phyloP scores from a whole-genome alignment of 1,140 invertebrate genomes.

The Drosophila sp. region DNA sequence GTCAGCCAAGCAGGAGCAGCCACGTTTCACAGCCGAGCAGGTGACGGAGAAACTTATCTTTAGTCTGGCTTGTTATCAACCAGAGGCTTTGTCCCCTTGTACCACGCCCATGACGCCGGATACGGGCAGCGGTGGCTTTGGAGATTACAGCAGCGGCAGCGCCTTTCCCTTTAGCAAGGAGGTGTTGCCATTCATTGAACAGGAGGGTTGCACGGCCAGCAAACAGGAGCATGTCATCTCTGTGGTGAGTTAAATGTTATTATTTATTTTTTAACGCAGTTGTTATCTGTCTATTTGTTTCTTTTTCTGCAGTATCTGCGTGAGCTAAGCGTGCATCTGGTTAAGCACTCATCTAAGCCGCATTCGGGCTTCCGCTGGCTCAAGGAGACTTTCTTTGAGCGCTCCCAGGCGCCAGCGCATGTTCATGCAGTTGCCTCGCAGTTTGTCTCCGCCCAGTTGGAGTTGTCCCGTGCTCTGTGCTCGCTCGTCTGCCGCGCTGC shows the following conservation, averaged over 20 bases:
- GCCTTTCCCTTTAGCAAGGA: conserved; percentile 85
- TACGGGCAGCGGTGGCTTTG: conserved; percentile 84
- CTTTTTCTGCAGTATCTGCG: conserved; percentile 88
- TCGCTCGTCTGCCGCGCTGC: conserved; percentile 89
- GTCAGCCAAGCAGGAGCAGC: conserved; percentile 85
- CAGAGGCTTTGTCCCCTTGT: conserved; percentile 92
- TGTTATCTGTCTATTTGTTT: too few relatives aligned
- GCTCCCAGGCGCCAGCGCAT: conserved; percentile 88
- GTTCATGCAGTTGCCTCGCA: conserved; percentile 92
- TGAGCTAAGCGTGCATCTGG: conserved; percentile 92
- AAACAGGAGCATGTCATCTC: conserved; percentile 94
- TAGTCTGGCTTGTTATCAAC: conserved; percentile 92
- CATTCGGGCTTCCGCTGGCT: conserved; percentile 84
- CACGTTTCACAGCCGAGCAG: conserved; percentile 88
- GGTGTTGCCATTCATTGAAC: conserved; percentile 91
- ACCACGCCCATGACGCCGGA: conserved; percentile 92
- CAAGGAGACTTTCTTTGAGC: conserved; percentile 84
- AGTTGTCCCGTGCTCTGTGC: conserved; percentile 90
- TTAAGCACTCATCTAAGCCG: conserved; percentile 87
- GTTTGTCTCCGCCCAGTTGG: conserved; percentile 91
- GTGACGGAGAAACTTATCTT: conserved; percentile 91
- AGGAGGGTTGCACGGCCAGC: conserved; percentile 93
- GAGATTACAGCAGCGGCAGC: conserved; percentile 82
- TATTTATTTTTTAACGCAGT: background rate
- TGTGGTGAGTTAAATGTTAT: conserved; percentile 86